phyloP scores from a whole-genome alignment of 92 coral and sea anemone species.

The Palythoa grandis region DNA sequence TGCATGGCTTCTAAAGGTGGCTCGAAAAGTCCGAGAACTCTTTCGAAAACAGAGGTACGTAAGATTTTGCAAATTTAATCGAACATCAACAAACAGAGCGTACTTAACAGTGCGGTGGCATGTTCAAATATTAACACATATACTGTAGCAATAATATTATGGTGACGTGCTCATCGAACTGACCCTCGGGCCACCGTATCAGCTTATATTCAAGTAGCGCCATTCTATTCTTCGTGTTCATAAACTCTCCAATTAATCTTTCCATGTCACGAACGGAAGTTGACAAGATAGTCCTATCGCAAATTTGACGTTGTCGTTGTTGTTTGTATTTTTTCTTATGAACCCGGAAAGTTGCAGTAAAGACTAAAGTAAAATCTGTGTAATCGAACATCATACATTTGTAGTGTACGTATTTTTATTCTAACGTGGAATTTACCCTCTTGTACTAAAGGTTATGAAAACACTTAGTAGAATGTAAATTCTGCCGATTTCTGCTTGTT shows the following conservation, averaged over 20 bases:
- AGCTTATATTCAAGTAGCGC: background rate
- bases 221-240: background rate
- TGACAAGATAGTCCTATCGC: background rate
- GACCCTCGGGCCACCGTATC: background rate
- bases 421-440: too few species aligned
- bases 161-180: background rate
- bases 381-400: too few species aligned
- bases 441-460: too few species aligned
- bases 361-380: too few species aligned
- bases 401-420: too few species aligned
- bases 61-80: background rate
- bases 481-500: too few species aligned
- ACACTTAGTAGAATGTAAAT: too few species aligned
- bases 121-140: slow-evolving; percentile 32
- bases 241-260: background rate
- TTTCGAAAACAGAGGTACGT: slow-evolving; percentile 28
- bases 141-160: background rate
- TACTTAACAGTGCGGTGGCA: background rate
- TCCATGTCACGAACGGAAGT: background rate
- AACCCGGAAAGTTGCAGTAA: too few species aligned
- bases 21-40: slow-evolving; percentile 22
- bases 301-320: background rate
- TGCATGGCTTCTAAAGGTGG: slow-evolving; percentile 28
- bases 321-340: background rate
- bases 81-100: background rate